These are phyloP conservation scores for Aspidiotus destructor DNA, from an alignment of 2,888 invertebrate species.

Conservation along the genomic window DNA sequence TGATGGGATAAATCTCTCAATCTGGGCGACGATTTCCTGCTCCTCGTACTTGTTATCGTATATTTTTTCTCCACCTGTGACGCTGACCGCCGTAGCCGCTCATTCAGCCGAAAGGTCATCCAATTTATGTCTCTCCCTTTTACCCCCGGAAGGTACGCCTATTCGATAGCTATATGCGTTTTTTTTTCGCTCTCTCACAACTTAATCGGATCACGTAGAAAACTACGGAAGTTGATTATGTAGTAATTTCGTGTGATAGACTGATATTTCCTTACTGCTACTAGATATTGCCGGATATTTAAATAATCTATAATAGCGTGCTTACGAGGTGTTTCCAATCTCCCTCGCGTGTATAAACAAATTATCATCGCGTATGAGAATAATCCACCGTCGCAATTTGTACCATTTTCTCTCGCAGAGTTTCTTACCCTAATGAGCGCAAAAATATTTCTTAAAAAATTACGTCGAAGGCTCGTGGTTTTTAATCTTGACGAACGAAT, in stretches of 20 bases:
- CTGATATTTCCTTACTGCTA: conserved; percentile 29
- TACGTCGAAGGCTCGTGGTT: too few relatives aligned
- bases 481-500: too few relatives aligned
- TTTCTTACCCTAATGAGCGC: too few relatives aligned
- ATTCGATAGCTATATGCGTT: conserved; percentile 4
- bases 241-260: conserved; percentile 27
- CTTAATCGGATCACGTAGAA: conserved; percentile 17
- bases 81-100: neutral
- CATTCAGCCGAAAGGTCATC: conserved; percentile 16
- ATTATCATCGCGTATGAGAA: too few relatives aligned
- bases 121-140: conserved; percentile 4
- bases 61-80: conserved; percentile 11
- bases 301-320: conserved; percentile 22
- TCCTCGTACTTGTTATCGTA: neutral
- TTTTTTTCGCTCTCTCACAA: neutral
- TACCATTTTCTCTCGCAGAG: too few relatives aligned
- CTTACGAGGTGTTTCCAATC: conserved; percentile 4
- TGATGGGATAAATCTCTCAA: conserved; percentile 21
- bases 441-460: too few relatives aligned
- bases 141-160: conserved; percentile 27
- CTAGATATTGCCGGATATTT: conserved; percentile 28
- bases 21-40: conserved; percentile 29
- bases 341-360: neutral
- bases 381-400: too few relatives aligned
- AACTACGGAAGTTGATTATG: conserved; percentile 26